Evolutionary conservation across 37 sponge, comb jelly and placozoan species (phyloP), one percentile per base, ranked within the genome.

Genomic region (Theonella swinhoei): DNA sequence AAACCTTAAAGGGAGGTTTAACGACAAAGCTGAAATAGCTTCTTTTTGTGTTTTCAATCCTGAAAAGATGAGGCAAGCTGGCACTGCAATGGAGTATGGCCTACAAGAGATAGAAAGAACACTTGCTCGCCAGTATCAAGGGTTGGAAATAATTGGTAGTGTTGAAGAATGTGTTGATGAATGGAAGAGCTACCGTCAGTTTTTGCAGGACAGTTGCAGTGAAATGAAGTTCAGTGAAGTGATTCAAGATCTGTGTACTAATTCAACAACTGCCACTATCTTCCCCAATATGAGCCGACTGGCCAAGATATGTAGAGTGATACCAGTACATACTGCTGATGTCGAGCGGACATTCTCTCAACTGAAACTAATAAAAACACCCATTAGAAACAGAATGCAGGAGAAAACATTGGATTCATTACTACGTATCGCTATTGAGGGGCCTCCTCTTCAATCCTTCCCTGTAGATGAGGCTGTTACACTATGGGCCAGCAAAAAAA

Each of bases 281-380:
- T 83, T 58, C 62, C 76, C 84, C 4, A 83, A 74, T 24, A 74
- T 83, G 74, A 64, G 76, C n/a, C n/a, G 4, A 23, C 22, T 82
- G 22, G 71, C 43, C 4, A 36, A 73, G 24, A 74, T 73, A 37
- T 82, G 73, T 54, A 5, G 83, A 7, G 83, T 82, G 39, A 34
- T 80, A 9, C 81, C 81, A 28, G 75, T 80, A 9, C 81, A 80
- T 11, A n/a, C n/a, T n/a, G n/a, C n/a, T n/a, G n/a, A n/a, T n/a
- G n/a, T n/a, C n/a, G n/a, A n/a, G n/a, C n/a, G 22, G 25, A 36
- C 75, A n/a, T 83, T 75, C 24, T 80, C 70, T 4, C 43, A 36
- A 23, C 28, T 80, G 26, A 80, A 67, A 43, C 32, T 80, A 24
- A 80, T 42, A 17, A 83, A 83, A 35, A 74, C 84, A n/a, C 28